These are phyloP conservation scores for Oedothorax gibbosus DNA, from an alignment of 1,140 invertebrate genomes.

Conservation along the genomic window DNA sequence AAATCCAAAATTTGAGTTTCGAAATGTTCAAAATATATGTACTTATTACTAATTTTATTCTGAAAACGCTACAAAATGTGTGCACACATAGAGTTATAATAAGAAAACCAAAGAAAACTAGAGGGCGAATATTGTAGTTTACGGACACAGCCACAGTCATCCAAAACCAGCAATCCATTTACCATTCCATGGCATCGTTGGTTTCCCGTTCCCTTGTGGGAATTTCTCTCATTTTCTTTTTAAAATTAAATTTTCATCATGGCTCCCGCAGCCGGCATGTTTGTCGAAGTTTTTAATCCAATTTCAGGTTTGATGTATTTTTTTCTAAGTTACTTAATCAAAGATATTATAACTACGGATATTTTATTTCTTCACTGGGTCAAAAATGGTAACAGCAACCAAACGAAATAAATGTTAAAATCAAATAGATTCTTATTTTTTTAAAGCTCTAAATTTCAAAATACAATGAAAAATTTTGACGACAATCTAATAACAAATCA, in stretches of 20 bases:
- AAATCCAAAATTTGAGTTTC: no score
- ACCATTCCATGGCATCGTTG: no score
- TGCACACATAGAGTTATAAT: no score
- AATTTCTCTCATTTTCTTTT: neutral
- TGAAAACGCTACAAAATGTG: no score
- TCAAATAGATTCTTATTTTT: neutral
- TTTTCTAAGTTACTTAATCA: neutral
- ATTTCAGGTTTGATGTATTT: neutral
- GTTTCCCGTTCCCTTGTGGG: no score
- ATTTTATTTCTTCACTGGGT: neutral
- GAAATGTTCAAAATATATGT: no score
- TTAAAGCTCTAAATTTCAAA: neutral
- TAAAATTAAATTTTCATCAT: neutral
- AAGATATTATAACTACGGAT: neutral
- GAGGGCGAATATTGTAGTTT: no score
- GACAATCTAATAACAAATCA: neutral
- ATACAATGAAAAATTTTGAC: neutral
- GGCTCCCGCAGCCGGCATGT: conserved; percentile 9
- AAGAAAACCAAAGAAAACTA: no score
- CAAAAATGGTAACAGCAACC: neutral
- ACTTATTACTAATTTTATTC: no score
- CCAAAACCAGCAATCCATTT: no score
- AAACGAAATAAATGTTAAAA: neutral
- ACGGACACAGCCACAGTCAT: no score
- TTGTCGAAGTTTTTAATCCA: conserved; percentile 27